Base-by-base conservation (phyloP, 2,888 invertebrate genomes). In the Drosophila basisetae region DNA sequence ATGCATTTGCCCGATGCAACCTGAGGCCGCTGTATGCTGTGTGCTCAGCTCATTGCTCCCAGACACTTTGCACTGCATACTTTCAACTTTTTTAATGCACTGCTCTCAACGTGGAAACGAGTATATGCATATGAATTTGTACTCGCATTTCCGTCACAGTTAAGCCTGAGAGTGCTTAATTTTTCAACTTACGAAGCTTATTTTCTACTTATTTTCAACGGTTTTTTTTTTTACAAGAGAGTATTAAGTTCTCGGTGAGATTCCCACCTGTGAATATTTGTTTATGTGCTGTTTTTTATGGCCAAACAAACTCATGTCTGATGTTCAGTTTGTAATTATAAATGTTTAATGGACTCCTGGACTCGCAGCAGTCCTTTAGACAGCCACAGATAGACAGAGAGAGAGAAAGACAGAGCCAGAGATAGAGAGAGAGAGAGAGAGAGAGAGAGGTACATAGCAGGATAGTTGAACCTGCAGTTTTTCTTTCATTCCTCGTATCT, bases 271-370 rank as follows among this genome's bases (percentile, higher is more conserved):
- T 16, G 31, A 30, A 31, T 31, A 39, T 58, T 41, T 56, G 39
- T 39, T 41, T n/a, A 41, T 56, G 39, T 22, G n/a, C 30, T 39
- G 49, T 43, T 33, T 68, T 68, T 59, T 39, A 60, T 47, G 47
- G 33, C 43, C 54, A 71, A 59, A 28, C 49, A 66, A 53, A 66
- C 68, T 67, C 78, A 53, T 56, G 37, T 65, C 76, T 56, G 70
- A 61, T 68, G 68, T 56, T 56, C 69, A 67, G 68, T 78, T 76
- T 89, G 91, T 86, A 92, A 92, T 91, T 91, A 91, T 91, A 92
- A 91, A 91, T 92, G 82, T 91, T 91, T 91, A 91, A 91, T 91
- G 82, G 73, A 72, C 76, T 68, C 43, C 80, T 55, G 53, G 56
- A 52, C 41, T 47, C 41, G 41, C 35, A 47, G 39, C 49, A 61